A percentile compares a stretch with the other conserved stretches of the same genome.
phyloP scores from a whole-genome alignment of 2,888 invertebrate species.

The Zaprionus obscuricornis region DNA sequence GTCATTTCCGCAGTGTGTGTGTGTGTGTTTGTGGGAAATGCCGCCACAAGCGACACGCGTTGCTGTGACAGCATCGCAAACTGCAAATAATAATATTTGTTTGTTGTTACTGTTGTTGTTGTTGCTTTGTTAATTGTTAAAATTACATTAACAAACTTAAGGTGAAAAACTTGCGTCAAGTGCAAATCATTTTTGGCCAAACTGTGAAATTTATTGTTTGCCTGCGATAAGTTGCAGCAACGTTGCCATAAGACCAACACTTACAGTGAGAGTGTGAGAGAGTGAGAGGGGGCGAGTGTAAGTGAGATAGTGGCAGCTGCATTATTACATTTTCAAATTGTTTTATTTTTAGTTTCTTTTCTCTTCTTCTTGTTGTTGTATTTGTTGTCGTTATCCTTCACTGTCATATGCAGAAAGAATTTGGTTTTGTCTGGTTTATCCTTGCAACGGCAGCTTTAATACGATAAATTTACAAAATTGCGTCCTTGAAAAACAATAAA shows the following conservation, averaged over 20 bases:
- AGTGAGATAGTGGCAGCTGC: neutral
- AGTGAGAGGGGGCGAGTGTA: too few relatives aligned
- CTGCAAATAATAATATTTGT: conserved; percentile 17
- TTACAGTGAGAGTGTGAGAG: too few relatives aligned
- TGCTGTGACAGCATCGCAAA: conserved; percentile 15
- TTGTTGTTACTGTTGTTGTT: conserved; percentile 8
- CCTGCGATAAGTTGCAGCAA: conserved; percentile 28
- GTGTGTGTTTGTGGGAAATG: too few relatives aligned
- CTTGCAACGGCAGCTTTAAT: conserved; percentile 32
- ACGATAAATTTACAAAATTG: conserved; percentile 18
- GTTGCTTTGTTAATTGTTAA: conserved; percentile 32
- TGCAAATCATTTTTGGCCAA: conserved; percentile 38
- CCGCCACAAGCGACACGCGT: conserved; percentile 41
- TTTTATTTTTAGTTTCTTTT: neutral
- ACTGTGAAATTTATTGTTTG: conserved; percentile 34
- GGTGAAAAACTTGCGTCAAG: conserved; percentile 10
- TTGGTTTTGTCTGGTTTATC: conserved; percentile 18
- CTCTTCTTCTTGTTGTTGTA: neutral
- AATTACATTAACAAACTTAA: conserved; percentile 14
- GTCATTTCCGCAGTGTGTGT: conserved; percentile 70
- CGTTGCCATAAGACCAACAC: neutral
- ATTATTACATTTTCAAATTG: conserved; percentile 5
- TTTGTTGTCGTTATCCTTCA: conserved; percentile 1
- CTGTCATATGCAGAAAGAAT: conserved; percentile 17
- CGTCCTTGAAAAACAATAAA: conserved; percentile 48